A percentile compares a stretch with the other conserved stretches of the same genome.
phyloP scores from a whole-genome alignment of 2,888 invertebrate genomes.

The Aleiodes leptofemur region DNA sequence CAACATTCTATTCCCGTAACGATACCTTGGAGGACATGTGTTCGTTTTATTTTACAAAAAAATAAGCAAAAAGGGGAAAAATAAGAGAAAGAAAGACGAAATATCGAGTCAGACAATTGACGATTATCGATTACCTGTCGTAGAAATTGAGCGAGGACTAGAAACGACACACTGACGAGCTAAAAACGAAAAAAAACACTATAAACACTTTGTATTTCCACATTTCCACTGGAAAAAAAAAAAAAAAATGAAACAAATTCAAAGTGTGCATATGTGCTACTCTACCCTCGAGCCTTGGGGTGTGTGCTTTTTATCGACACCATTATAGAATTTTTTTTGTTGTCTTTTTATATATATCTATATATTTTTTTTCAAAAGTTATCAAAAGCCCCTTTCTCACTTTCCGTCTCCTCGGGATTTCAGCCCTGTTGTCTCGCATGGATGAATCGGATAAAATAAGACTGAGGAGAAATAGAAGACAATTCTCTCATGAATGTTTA shows the following conservation, averaged over 20 bases:
- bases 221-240: constrained; percentile 33
- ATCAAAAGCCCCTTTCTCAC: constrained; percentile 36
- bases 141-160: constrained; percentile 50
- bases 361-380: constrained; percentile 33
- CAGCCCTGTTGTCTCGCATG: constrained; percentile 37
- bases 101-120: constrained; percentile 47
- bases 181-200: constrained; percentile 20
- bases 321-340: constrained; percentile 61
- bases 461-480: constrained; percentile 1
- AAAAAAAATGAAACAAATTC: constrained; percentile 10
- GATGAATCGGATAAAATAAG: constrained; percentile 39
- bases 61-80: constrained; percentile 39
- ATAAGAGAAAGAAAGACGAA: constrained; percentile 38
- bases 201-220: constrained; percentile 31
- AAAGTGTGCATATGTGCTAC: constrained; percentile 34
- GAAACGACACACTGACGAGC: constrained; percentile 43
- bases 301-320: constrained; percentile 61
- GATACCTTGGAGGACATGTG: constrained; percentile 48
- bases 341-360: too few species aligned
- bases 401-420: constrained; percentile 21
- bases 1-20: constrained; percentile 41
- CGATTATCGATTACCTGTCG: constrained; percentile 66
- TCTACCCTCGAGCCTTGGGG: constrained; percentile 50
- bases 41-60: constrained; percentile 29
- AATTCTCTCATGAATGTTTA: constrained; percentile 19